phyloP scores from a whole-genome alignment of 2,113 vertebrate genomes.

The Nothoprocta pentlandii region DNA sequence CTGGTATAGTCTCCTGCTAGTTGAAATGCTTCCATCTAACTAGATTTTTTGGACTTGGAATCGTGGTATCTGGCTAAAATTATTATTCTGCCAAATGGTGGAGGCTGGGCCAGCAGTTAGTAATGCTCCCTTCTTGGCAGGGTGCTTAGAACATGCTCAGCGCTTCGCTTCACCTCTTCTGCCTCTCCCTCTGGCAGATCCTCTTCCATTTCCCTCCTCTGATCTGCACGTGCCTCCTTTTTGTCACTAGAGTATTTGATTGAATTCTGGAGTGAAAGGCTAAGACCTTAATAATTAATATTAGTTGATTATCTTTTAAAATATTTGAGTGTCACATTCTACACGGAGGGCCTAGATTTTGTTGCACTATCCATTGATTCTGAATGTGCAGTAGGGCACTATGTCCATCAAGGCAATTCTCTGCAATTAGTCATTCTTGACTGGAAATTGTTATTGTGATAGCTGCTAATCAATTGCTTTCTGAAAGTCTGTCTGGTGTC shows the following conservation, averaged over 20 bases:
- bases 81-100: neutral
- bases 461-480: constrained; percentile 30
- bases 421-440: constrained; percentile 41
- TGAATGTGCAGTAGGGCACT: neutral
- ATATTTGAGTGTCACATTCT: neutral
- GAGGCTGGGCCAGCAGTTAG: neutral
- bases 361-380: neutral
- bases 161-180: neutral
- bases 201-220: neutral
- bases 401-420: neutral
- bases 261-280: neutral
- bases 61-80: neutral
- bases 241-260: neutral
- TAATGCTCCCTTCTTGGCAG: neutral
- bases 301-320: neutral
- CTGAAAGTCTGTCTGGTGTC: constrained; percentile 13
- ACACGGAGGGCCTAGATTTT: neutral
- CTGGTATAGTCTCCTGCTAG: neutral
- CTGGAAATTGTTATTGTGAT: neutral
- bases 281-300: neutral
- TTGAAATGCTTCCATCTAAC: neutral
- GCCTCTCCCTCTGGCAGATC: neutral
- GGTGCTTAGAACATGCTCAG: neutral
- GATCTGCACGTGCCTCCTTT: neutral
- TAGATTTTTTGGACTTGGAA: neutral